phyloP scores from a whole-genome alignment of 2,888 invertebrate genomes.

The Cheilosia urbana region DNA sequence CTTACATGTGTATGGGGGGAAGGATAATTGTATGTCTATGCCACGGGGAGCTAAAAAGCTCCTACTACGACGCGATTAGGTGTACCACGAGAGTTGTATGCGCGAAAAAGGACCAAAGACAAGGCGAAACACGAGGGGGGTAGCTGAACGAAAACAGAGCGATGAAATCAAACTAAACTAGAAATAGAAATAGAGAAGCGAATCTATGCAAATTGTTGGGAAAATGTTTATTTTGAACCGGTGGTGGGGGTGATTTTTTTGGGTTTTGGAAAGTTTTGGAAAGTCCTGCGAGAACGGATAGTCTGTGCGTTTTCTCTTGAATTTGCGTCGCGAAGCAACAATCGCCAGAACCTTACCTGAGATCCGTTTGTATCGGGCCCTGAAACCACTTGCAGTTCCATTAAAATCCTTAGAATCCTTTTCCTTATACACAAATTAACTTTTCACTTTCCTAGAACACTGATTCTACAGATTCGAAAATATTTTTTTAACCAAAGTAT shows the following conservation, averaged over 20 bases:
- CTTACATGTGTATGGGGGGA: not conserved
- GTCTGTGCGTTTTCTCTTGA: conserved; percentile 57
- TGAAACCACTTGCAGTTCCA: not conserved
- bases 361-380: conserved; percentile 11
- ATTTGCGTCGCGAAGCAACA: conserved; percentile 51
- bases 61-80: conserved; percentile 48
- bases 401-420: conserved; percentile 29
- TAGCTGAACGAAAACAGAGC: conserved; percentile 18
- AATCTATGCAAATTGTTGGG: not conserved
- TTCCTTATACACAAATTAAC: not conserved
- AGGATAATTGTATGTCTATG: conserved; percentile 46
- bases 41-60: conserved; percentile 27
- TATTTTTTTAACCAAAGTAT: not conserved
- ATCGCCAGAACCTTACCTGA: conserved; percentile 53
- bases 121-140: conserved; percentile 4
- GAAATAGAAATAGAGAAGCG: not conserved
- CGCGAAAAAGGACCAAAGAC: conserved; percentile 37
- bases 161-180: conserved; percentile 18
- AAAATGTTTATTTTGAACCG: conserved; percentile 8
- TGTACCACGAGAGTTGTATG: conserved; percentile 51
- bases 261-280: not conserved
- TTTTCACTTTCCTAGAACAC: conserved; percentile 27
- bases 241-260: not conserved
- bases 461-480: conserved; percentile 3
- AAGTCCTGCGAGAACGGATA: not conserved